Conservation (phyloP, 2,113 vertebrate genomes). For the Hyperopisus bebe region DNA sequence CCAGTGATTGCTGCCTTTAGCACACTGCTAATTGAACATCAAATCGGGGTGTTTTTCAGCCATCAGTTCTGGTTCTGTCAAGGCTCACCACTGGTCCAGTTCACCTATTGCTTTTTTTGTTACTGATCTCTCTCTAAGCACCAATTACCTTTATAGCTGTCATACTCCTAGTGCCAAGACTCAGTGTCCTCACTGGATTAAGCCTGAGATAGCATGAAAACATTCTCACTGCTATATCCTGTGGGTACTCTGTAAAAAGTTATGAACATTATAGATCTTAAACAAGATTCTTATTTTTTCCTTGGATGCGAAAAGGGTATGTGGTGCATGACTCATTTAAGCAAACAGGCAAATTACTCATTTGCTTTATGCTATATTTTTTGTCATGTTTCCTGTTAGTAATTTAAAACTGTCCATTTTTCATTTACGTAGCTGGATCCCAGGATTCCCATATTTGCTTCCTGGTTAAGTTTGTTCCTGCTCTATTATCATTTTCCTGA, state of each 20-base stretch:
- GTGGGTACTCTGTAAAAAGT: not conserved
- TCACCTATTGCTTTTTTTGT: not conserved
- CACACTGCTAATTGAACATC: not conserved
- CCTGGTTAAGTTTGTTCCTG: not conserved
- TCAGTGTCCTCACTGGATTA: not conserved
- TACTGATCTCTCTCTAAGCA: not conserved
- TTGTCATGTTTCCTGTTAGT: not conserved
- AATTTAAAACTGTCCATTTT: not conserved
- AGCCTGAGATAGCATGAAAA: not conserved
- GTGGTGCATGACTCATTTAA: not conserved
- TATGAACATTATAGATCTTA: not conserved
- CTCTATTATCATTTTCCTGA: not conserved
- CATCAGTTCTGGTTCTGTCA: not conserved
- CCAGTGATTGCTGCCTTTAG: not conserved
- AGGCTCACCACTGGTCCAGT: not conserved
- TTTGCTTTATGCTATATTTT: not conserved
- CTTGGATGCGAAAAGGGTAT: not conserved
- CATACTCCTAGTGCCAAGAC: not conserved
- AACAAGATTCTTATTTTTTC: not conserved
- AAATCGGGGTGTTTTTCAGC: not conserved
- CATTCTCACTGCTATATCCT: not conserved
- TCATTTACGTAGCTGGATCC: not conserved
- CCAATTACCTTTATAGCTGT: not conserved
- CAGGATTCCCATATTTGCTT: not conserved
- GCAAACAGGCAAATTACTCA: not conserved